Base-by-base conservation (phyloP, 2,888 invertebrate genomes). In the Nomada ruficornis region DNA sequence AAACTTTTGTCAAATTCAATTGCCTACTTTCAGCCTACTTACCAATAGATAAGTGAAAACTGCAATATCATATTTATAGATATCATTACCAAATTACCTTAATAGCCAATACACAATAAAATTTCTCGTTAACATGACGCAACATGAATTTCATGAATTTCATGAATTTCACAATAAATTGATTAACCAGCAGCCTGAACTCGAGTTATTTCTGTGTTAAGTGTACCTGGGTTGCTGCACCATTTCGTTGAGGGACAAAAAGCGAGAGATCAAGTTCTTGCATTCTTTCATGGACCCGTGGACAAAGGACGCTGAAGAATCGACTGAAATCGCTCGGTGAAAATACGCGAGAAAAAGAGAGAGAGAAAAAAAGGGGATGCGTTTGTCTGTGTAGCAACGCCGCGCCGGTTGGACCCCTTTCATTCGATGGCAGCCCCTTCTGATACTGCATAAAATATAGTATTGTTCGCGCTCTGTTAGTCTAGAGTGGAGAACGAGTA, bases 391-490 rank as follows among this genome's bases (percentile, higher is more conserved):
- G 71, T 74, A 72, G 60, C 59, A 47, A 65, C 70, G 64, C 50
- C 68, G 52, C 70, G 60, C 50, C 68, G 52, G 60, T 59, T 23
- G 86, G 86, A 90, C 89, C 88, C 88, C 80, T 86, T 89, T 86
- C 87, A 87, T 84, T 86, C 83, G 86, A 86, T 88, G 88, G 87
- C 88, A 88, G 80, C 86, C 88, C 89, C 89, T 89, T 57, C 88
- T 89, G 91, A 92, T 92, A 91, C 88, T 90, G 88, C 90, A 91
- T 92, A 91, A 92, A 92, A 91, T 92, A 91, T 91, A 90, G 91
- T 90, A 91, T 92, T 92, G 92, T 92, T 92, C 91, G 90, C 91
- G 90, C 91, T 91, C 91, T 91, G 91, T 91, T 91, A 90, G 90
- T 86, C 86, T 86, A 83, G 87, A 91, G 91, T 90, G 91, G 91